Conservation (phyloP, 92 coral and sea anemone genomes). For the Epizoanthus stellaris region DNA sequence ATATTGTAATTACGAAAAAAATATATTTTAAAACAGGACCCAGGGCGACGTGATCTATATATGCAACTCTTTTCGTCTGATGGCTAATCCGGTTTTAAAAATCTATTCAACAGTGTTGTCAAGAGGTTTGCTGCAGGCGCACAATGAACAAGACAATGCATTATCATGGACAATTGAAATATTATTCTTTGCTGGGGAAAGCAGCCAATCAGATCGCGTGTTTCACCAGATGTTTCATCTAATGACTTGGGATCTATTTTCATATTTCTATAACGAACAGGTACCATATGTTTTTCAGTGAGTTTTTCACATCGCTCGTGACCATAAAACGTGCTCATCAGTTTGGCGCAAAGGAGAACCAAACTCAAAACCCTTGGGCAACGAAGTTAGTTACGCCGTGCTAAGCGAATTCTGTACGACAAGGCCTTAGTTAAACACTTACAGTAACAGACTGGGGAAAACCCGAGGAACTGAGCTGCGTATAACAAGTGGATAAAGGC, state of each 20-base stretch:
- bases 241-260: constrained; percentile 59
- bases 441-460: neutral
- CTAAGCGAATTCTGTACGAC: no score
- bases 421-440: no score
- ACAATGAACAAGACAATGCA: constrained; percentile 48
- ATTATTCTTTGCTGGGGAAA: constrained; percentile 36
- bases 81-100: constrained; percentile 23
- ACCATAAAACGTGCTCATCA: constrained; percentile 73
- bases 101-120: constrained; percentile 20
- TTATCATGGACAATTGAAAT: constrained; percentile 53
- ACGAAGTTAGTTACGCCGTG: neutral
- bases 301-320: constrained; percentile 75
- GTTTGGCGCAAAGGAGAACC: neutral
- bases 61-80: neutral
- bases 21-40: no score
- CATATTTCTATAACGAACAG: constrained; percentile 70
- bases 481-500: neutral
- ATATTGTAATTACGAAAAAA: neutral
- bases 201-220: constrained; percentile 52
- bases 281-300: constrained; percentile 88
- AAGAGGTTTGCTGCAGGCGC: constrained; percentile 29
- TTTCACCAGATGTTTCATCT: constrained; percentile 70
- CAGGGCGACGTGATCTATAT: neutral
- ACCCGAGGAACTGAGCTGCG: neutral
- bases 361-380: neutral